Conservation (phyloP, 2,888 invertebrate genomes). For the Noctua janthe region DNA sequence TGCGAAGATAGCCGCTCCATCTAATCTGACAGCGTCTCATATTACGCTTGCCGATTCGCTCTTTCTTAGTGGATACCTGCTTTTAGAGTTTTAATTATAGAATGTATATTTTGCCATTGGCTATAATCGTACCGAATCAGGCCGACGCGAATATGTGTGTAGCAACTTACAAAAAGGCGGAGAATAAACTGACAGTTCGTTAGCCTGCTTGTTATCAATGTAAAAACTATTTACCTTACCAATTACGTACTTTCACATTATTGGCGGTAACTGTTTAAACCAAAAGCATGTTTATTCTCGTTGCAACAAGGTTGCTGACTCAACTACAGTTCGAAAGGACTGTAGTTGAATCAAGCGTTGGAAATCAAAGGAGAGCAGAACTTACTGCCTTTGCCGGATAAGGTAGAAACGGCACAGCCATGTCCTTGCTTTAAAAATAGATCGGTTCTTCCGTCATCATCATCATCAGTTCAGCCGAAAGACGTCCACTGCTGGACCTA, state of each 20-base stretch:
- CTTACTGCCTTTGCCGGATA: not conserved
- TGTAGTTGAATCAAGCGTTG: not conserved
- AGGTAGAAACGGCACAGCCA: not conserved
- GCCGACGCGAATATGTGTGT: not conserved
- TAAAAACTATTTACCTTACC: not conserved
- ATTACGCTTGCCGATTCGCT: not conserved
- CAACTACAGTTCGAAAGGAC: not conserved
- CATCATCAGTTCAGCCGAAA: too few relatives aligned
- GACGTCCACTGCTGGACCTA: too few relatives aligned
- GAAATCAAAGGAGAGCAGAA: not conserved
- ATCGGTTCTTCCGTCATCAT: too few relatives aligned
- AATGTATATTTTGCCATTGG: not conserved
- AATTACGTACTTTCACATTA: not conserved
- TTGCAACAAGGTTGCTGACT: not conserved
- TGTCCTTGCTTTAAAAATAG: too few relatives aligned
- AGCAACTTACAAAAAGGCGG: not conserved
- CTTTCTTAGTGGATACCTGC: not conserved
- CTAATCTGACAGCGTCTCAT: not conserved
- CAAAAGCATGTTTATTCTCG: not conserved
- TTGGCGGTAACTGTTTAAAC: too few relatives aligned
- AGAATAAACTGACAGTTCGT: slow-evolving; percentile 24
- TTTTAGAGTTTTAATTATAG: not conserved
- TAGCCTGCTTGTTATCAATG: not conserved
- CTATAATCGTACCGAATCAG: not conserved
- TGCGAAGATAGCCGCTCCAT: not conserved